Evolutionary conservation across 2,888 invertebrate species (phyloP), one percentile per base, ranked within the genome.

Genomic region (Ctena decussata): DNA sequence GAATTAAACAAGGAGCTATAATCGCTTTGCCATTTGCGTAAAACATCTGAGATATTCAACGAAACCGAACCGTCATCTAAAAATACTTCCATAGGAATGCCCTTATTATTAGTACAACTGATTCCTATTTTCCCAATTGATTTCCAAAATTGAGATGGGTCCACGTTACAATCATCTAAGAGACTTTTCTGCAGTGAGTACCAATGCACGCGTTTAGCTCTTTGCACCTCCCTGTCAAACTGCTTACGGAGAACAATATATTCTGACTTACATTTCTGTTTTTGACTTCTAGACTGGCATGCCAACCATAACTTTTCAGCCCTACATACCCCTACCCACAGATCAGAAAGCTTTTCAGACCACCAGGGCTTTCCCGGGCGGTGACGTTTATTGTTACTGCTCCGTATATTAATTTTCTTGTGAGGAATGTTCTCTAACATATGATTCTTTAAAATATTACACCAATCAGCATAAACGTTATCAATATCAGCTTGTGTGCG

Each of bases 201-300:
- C 84, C 84, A 80, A 60, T 83, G 74, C 1, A 12, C 27, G 18
- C 84, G 75, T 27, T 83, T 79, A 21, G 70, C 65, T 70, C 65
- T 84, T 37, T 84, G 80, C 24, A 74, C 75, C 21, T 76, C 76
- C 39, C 53, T 41, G 27, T 80, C 84, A 76, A 84, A 80, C 21
- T 32, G 21, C 76, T 80, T 84, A n/a, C 75, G 35, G 1, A n/a
- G 46, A n/a, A 3, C 0, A 1, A 70, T 27, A 76, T 30, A 69
- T 21, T 46, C 12, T 30, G 70, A 70, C 27, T 72, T 77, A 49
- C 60, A 39, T 44, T 18, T 57, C 46, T 44, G 18, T 32, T 37
- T 60, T n/a, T 71, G 18, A 60, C 57, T 41, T 39, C 70, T 5
- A 37, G 5, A 15, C 37, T 41, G 18, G 39, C 60, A 15, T 35